Percentiles rank a stretch among this genome's conserved stretches.
These are phyloP conservation scores for Drosophila borealis DNA, from an alignment of 2,888 invertebrate species.

Conservation along the genomic window DNA sequence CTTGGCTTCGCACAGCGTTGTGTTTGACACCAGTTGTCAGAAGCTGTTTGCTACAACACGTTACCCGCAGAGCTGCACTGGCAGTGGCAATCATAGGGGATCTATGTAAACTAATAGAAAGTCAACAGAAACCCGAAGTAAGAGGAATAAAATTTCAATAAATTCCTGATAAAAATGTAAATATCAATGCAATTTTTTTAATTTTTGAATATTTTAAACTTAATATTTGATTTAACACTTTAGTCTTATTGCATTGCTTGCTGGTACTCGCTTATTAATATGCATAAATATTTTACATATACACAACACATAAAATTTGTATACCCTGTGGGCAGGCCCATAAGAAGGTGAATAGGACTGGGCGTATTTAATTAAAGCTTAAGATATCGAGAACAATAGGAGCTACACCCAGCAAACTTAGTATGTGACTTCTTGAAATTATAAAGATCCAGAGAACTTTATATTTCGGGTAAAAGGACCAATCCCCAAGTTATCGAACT, in stretches of 20 bases:
- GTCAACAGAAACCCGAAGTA: background rate
- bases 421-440: no score
- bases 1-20: slow-evolving; percentile 39
- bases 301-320: background rate
- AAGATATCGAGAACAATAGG: no score
- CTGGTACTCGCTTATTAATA: slow-evolving; percentile 30
- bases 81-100: slow-evolving; percentile 16
- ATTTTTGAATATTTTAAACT: slow-evolving; percentile 8
- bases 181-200: background rate
- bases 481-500: no score
- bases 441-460: no score
- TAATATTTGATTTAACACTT: slow-evolving; percentile 41
- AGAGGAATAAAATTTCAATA: background rate
- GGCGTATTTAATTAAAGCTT: background rate
- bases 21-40: slow-evolving; percentile 68
- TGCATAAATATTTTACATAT: slow-evolving; percentile 42
- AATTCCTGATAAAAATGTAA: background rate
- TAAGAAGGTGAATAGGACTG: no score
- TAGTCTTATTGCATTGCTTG: slow-evolving; percentile 40
- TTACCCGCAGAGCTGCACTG: slow-evolving; percentile 28
- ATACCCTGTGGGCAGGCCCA: background rate
- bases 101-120: slow-evolving; percentile 21
- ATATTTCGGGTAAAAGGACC: no score
- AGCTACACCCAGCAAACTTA: no score
- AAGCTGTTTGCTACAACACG: slow-evolving; percentile 66